These are phyloP conservation scores for Tokudaia muenninki DNA, from an alignment of 2,797 vertebrate species.

Conservation along the genomic window DNA sequence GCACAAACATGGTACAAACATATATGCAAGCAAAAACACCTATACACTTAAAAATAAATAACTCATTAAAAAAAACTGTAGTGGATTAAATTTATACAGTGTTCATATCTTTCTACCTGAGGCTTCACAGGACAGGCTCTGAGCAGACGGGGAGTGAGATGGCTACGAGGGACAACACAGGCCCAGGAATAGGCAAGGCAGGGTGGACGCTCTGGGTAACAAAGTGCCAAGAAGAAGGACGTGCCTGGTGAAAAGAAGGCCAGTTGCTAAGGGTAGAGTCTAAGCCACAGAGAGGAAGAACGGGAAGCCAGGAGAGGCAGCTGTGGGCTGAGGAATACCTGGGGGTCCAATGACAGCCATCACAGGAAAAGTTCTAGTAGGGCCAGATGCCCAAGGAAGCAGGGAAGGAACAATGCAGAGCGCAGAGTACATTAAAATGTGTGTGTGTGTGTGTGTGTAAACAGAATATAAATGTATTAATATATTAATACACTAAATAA, in stretches of 20 bases:
- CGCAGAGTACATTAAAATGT: conserved; percentile 7
- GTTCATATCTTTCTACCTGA: not conserved
- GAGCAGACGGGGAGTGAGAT: not conserved
- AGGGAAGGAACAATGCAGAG: not conserved
- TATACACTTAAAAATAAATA: not conserved
- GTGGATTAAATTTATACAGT: not conserved
- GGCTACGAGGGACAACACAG: not conserved
- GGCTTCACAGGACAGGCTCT: not conserved
- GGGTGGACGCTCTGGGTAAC: not conserved
- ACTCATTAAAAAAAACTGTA: not conserved
- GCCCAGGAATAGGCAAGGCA: not conserved
- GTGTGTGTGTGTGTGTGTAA: too few species aligned
- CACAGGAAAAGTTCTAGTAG: not conserved
- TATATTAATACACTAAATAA: not conserved
- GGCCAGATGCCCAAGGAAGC: not conserved
- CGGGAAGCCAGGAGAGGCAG: not conserved
- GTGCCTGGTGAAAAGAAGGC: not conserved
- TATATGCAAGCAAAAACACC: not conserved
- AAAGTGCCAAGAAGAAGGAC: not conserved
- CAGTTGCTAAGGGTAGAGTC: not conserved
- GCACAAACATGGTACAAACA: not conserved
- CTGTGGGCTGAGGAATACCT: not conserved
- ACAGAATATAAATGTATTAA: too few species aligned
- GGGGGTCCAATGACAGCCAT: not conserved
- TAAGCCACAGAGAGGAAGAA: not conserved